Evolutionary conservation across 2,113 vertebrate genomes (phyloP).

Genomic region (Xenopus borealis): DNA sequence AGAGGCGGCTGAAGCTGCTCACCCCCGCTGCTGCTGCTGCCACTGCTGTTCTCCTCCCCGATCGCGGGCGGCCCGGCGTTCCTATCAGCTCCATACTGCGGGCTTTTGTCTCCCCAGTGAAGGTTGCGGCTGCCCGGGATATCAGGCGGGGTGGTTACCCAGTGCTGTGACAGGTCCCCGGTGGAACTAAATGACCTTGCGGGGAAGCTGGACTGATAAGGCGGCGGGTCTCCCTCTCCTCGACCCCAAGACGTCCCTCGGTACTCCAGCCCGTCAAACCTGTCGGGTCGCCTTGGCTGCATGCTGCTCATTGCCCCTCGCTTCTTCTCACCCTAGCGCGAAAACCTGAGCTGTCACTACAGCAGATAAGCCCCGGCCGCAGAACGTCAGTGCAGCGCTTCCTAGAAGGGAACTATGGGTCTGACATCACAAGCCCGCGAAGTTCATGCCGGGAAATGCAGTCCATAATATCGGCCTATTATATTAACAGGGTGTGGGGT

Average conservation of each 20-base stretch:
- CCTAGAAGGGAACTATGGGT: not conserved
- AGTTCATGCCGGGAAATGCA: conserved; percentile 6
- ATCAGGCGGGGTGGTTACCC: conserved; percentile 89
- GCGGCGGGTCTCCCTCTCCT: conserved; percentile 67
- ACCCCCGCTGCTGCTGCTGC: conserved; percentile 57
- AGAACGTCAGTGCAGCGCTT: not conserved
- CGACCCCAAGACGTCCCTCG: conserved; percentile 62
- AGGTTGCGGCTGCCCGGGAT: conserved; percentile 93
- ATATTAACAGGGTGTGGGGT: no score
- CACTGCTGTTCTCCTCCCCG: conserved; percentile 60
- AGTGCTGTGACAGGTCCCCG: conserved; percentile 74
- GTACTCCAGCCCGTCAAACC: conserved; percentile 86
- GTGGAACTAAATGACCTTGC: conserved; percentile 69
- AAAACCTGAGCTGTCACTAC: not conserved
- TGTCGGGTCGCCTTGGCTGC: conserved; percentile 86
- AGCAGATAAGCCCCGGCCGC: no score
- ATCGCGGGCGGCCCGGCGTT: conserved; percentile 57
- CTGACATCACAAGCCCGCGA: not conserved
- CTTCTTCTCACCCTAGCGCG: not conserved
- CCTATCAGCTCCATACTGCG: conserved; percentile 68
- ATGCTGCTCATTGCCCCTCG: conserved; percentile 51
- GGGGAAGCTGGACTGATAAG: conserved; percentile 51
- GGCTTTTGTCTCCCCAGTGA: conserved; percentile 80
- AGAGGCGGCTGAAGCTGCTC: not conserved
- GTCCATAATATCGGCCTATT: not conserved